A percentile compares a stretch with the other conserved stretches of the same genome.
Conservation (phyloP, 2,888 invertebrate genomes). For the Cepaea hortensis region DNA sequence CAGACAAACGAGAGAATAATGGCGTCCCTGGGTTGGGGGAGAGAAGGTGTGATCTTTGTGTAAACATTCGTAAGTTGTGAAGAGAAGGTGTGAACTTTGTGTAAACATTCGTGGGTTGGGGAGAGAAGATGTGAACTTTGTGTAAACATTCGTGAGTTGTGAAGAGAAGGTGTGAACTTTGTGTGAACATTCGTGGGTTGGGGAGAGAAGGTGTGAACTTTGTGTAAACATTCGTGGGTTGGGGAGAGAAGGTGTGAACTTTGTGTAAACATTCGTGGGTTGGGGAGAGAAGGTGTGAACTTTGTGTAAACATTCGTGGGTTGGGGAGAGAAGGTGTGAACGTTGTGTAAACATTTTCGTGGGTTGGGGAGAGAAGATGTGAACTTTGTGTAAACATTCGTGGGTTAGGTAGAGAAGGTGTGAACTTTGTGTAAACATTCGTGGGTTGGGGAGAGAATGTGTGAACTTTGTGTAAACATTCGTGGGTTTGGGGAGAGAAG, state of each 20-base stretch:
- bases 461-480: neutral
- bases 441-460: neutral
- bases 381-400: neutral
- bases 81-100: neutral
- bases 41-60: neutral
- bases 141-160: neutral
- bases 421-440: neutral
- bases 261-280: too few species aligned
- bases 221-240: neutral
- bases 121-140: neutral
- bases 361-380: neutral
- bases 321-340: too few species aligned
- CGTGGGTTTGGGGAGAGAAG: neutral
- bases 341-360: neutral
- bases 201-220: neutral
- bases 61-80: neutral
- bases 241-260: neutral
- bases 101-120: neutral
- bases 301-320: too few species aligned
- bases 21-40: slow-evolving; percentile 39
- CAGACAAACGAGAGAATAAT: slow-evolving; percentile 44
- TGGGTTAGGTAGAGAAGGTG: neutral
- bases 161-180: neutral
- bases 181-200: neutral
- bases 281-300: too few species aligned